phyloP scores from a whole-genome alignment of 2,797 vertebrate genomes.

The Melanotaenia boesemani region DNA sequence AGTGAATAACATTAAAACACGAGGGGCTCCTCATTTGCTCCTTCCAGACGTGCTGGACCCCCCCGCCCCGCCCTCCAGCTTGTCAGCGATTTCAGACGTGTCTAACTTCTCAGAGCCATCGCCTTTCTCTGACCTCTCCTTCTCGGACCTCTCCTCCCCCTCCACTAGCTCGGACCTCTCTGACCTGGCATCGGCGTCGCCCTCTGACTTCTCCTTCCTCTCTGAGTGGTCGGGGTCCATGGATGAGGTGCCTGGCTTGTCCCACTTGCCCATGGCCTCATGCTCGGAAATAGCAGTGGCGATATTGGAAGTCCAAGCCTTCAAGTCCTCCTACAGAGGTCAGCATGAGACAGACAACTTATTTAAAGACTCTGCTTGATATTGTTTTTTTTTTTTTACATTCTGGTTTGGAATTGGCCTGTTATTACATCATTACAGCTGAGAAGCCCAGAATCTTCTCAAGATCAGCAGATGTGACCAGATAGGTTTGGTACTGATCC shows the following conservation, averaged over 20 bases:
- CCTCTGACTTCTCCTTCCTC: slow-evolving; percentile 84
- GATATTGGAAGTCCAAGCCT: slow-evolving; percentile 89
- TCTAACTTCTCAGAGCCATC: slow-evolving; percentile 82
- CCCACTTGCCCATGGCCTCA: slow-evolving; percentile 85
- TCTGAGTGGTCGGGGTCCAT: slow-evolving; percentile 86
- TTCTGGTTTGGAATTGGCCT: slow-evolving; percentile 10
- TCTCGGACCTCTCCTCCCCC: slow-evolving; percentile 77
- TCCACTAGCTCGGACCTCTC: slow-evolving; percentile 78
- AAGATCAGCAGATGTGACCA: no score
- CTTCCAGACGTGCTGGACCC: slow-evolving; percentile 86
- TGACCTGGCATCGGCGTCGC: slow-evolving; percentile 80
- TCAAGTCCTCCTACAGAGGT: slow-evolving; percentile 88
- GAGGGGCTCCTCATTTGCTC: slow-evolving; percentile 82
- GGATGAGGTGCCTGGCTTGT: slow-evolving; percentile 87
- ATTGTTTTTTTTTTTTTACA: neutral
- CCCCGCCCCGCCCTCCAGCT: slow-evolving; percentile 79
- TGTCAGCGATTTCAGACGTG: slow-evolving; percentile 81
- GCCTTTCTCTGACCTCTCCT: slow-evolving; percentile 83
- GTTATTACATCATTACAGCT: neutral
- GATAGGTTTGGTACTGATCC: no score
- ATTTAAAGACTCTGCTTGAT: slow-evolving; percentile 1
- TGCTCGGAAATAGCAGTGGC: slow-evolving; percentile 83
- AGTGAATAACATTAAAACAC: slow-evolving; percentile 62
- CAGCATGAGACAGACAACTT: slow-evolving; percentile 16
- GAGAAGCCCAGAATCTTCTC: no score